Base-by-base conservation (phyloP, 2,113 vertebrate species). In the Mellivora capensis region DNA sequence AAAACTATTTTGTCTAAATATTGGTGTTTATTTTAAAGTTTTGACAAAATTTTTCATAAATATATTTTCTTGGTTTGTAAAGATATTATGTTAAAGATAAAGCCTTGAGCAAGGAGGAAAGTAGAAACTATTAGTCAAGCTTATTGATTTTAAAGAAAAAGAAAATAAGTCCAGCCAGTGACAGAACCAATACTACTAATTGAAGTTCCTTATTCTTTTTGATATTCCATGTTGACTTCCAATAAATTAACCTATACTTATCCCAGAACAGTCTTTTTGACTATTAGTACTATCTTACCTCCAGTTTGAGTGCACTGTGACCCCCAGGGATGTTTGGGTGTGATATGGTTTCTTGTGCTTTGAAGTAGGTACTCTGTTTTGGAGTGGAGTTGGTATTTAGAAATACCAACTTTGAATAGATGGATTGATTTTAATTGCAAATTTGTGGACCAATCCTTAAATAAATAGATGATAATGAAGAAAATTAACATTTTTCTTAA, bases 361-460 rank as follows among this genome's bases (percentile, higher is more conserved):
- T 86, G 74, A 83, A 86, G 37, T 85, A 74, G 94, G 42, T 42
- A 34, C 37, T 95, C 77, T 90, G 31, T 29, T 83, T 71, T 72
- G 10, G 25, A 57, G 11, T 95, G 14, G 44, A 90, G 80, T 29
- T 97, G 76, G 3, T 93, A 67, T 94, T 95, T 86, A 92, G 79
- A 97, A 96, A 71, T 92, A 42, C 2, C 17, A 94, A n/a, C 29
- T 76, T 89, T 49, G 44, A 82, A 81, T 96, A 34, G 25, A 37
- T 54, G 17, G 25, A 21, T 57, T 85, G 54, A 82, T 93, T 95
- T 96, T 86, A 82, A 86, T 90, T 89, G 86, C 21, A 96, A 86
- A 77, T 77, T 54, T 94, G 54, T 77, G 17, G 27, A 71, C 49
- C 29, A 44, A 39, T 90, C 15, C 18, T 61, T 93, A 84, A 80